These are phyloP conservation scores for Drosophila ambigua DNA, from an alignment of 1,140 invertebrate genomes.

Conservation along the genomic window DNA sequence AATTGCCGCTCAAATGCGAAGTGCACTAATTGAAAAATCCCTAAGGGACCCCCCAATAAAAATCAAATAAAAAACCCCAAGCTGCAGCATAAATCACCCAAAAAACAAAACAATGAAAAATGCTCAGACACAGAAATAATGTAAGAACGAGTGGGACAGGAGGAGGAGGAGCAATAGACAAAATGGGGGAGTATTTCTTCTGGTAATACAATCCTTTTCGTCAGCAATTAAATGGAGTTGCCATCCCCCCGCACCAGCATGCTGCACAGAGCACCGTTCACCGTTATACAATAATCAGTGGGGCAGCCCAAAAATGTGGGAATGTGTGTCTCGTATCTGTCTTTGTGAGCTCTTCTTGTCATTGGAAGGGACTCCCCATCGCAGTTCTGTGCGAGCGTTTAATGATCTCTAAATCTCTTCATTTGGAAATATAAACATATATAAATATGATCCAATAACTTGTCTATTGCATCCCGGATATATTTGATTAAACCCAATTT, in stretches of 20 bases:
- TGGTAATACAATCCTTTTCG: conserved; percentile 63
- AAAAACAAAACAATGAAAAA: conserved; percentile 59
- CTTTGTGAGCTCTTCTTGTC: not conserved
- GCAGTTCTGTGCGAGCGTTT: too few relatives aligned
- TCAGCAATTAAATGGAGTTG: conserved; percentile 57
- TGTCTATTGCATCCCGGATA: too few relatives aligned
- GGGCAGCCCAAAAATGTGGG: not conserved
- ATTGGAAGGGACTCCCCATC: too few relatives aligned
- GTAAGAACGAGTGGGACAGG: not conserved
- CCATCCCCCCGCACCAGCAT: not conserved
- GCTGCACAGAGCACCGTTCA: not conserved
- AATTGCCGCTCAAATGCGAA: conserved; percentile 53
- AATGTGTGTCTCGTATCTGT: too few relatives aligned
- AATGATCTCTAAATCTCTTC: too few relatives aligned
- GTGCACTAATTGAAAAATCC: conserved; percentile 64
- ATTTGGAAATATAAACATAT: too few relatives aligned
- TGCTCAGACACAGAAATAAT: conserved; percentile 29
- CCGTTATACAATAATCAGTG: not conserved
- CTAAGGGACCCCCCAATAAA: conserved; percentile 47
- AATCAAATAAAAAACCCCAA: conserved; percentile 42
- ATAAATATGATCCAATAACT: too few relatives aligned
- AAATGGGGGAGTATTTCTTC: conserved; percentile 20
- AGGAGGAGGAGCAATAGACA: not conserved
- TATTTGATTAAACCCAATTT: too few relatives aligned
- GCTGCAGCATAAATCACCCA: conserved; percentile 54